Percentiles rank a stretch among this genome's conserved stretches.
phyloP scores from a whole-genome alignment of 2,113 vertebrate genomes.

The Mastomys natalensis region DNA sequence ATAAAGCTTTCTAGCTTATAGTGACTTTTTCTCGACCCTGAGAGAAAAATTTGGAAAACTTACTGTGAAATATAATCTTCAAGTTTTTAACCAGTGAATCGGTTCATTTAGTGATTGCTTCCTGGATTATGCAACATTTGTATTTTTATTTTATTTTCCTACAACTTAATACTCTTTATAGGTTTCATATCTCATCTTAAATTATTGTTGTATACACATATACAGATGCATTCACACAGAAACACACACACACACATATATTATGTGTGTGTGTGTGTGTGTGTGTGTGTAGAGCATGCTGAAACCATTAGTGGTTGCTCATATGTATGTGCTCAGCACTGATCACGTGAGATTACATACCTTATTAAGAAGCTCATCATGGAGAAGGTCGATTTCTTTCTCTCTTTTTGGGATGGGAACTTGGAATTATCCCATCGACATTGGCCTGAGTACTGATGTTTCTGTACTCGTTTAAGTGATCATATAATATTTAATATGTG shows the following conservation, averaged over 20 bases:
- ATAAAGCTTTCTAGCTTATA: neutral
- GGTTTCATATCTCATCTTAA: neutral
- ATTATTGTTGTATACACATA: neutral
- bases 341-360: neutral
- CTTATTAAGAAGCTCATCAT: neutral
- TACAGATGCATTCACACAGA: too few relatives aligned
- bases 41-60: neutral
- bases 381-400: neutral
- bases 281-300: neutral
- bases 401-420: neutral
- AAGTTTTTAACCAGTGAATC: neutral
- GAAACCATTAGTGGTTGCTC: neutral
- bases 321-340: neutral
- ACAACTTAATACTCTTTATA: neutral
- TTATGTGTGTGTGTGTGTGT: too few relatives aligned
- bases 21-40: neutral
- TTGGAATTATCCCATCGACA: neutral
- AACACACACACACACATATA: too few relatives aligned
- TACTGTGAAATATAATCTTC: neutral
- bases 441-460: neutral
- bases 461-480: neutral
- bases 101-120: neutral
- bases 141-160: neutral
- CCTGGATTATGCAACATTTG: neutral
- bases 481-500: neutral